Conservation (phyloP, 2,113 vertebrate genomes). For the Lathamus discolor region DNA sequence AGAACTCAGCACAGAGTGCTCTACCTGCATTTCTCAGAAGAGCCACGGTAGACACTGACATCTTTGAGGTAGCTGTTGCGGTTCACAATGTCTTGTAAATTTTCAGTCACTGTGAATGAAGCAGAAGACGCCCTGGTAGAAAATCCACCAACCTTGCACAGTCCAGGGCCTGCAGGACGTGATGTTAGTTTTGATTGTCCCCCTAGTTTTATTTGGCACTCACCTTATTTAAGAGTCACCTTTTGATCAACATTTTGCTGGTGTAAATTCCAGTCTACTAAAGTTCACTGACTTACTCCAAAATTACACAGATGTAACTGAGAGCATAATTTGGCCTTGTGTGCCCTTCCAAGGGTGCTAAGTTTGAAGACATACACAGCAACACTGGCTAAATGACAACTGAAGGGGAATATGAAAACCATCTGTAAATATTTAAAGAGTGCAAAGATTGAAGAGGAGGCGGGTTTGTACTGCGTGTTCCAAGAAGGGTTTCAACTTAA, state of each 20-base stretch:
- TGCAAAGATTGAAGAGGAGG: neutral
- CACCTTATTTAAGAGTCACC: neutral
- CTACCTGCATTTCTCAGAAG: neutral
- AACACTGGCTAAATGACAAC: neutral
- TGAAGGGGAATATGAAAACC: neutral
- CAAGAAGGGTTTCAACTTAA: neutral
- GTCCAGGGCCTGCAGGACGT: rapidly evolving
- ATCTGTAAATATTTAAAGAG: conserved; percentile 14
- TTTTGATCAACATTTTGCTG: neutral
- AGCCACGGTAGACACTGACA: neutral
- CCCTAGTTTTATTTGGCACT: neutral
- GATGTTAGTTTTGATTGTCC: neutral
- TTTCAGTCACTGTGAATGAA: neutral
- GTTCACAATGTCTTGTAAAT: neutral
- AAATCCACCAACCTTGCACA: neutral
- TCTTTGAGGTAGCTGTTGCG: neutral
- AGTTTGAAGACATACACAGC: neutral
- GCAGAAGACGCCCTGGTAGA: neutral
- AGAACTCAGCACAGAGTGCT: neutral
- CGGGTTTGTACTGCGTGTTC: neutral
- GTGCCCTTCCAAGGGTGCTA: neutral
- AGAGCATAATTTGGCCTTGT: conserved; percentile 5
- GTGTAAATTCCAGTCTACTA: neutral
- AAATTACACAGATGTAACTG: neutral
- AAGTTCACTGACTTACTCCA: neutral